Conservation (phyloP, 2,797 vertebrate species). For the Gymnothorax javanicus region DNA sequence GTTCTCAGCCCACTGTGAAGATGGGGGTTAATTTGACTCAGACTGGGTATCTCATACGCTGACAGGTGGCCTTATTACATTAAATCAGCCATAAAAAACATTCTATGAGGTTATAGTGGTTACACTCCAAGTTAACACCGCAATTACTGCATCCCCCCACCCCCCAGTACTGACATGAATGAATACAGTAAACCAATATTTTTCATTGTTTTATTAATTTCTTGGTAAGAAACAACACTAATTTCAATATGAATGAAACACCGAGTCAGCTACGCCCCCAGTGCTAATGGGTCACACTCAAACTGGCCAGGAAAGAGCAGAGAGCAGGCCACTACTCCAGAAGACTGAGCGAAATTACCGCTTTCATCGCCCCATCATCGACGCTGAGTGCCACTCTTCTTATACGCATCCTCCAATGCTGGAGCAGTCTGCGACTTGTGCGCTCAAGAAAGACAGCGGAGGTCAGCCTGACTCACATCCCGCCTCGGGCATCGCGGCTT, state of each 20-base stretch:
- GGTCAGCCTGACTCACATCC: constrained; percentile 27
- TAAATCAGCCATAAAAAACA: no score
- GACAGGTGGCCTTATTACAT: no score
- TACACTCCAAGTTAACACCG: background rate
- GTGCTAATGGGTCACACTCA: constrained; percentile 5
- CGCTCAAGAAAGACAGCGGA: background rate
- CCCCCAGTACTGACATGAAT: background rate
- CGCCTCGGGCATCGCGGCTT: constrained; percentile 7
- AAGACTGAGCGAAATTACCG: no score
- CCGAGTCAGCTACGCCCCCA: background rate
- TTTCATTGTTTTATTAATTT: background rate
- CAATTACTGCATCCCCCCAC: background rate
- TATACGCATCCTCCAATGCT: background rate
- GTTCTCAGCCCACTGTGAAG: constrained; percentile 18
- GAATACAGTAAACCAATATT: background rate
- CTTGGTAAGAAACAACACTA: background rate
- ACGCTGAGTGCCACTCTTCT: constrained; percentile 44
- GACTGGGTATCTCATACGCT: no score
- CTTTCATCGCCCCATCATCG: constrained; percentile 26
- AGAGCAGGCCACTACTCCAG: no score
- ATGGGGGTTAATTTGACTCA: no score
- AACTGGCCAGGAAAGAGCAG: no score
- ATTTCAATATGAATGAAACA: constrained; percentile 16
- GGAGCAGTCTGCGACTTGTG: constrained; percentile 36
- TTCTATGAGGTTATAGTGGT: no score